These are phyloP conservation scores for Hyposoter dolosus DNA, from an alignment of 2,888 invertebrate species.

Conservation along the genomic window DNA sequence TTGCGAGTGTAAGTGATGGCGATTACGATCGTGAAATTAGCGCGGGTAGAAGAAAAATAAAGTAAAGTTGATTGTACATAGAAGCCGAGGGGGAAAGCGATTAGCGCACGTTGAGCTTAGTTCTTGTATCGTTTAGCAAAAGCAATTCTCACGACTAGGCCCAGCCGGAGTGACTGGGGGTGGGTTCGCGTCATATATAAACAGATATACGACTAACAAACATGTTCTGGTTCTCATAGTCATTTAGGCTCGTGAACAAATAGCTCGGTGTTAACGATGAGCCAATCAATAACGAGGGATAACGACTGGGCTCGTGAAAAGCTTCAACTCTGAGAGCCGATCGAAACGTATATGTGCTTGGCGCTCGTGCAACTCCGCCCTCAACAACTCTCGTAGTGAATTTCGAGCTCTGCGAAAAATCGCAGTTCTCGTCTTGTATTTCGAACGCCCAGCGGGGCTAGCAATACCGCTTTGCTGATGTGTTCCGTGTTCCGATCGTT, in stretches of 20 bases:
- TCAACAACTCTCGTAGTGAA: constrained; percentile 73
- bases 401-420: constrained; percentile 64
- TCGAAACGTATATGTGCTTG: constrained; percentile 71
- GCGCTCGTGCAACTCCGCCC: constrained; percentile 77
- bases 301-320: constrained; percentile 79
- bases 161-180: not conserved
- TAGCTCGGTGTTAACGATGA: constrained; percentile 79
- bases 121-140: constrained; percentile 21
- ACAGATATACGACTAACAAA: not conserved
- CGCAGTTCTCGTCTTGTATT: constrained; percentile 32
- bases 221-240: constrained; percentile 80
- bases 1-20: not conserved
- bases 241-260: constrained; percentile 74
- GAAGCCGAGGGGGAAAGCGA: not conserved
- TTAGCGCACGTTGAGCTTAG: constrained; percentile 13
- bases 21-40: not conserved
- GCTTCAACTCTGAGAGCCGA: constrained; percentile 68
- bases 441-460: constrained; percentile 47
- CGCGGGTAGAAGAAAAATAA: not conserved
- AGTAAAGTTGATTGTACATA: not conserved
- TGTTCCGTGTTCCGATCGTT: constrained; percentile 68
- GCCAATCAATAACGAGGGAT: constrained; percentile 82
- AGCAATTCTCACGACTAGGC: constrained; percentile 29
- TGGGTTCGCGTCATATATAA: constrained; percentile 2
- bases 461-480: constrained; percentile 58